Evolutionary conservation across 2,113 vertebrate species (phyloP), one percentile per base, ranked within the genome.

Genomic region (Lonchura striata): DNA sequence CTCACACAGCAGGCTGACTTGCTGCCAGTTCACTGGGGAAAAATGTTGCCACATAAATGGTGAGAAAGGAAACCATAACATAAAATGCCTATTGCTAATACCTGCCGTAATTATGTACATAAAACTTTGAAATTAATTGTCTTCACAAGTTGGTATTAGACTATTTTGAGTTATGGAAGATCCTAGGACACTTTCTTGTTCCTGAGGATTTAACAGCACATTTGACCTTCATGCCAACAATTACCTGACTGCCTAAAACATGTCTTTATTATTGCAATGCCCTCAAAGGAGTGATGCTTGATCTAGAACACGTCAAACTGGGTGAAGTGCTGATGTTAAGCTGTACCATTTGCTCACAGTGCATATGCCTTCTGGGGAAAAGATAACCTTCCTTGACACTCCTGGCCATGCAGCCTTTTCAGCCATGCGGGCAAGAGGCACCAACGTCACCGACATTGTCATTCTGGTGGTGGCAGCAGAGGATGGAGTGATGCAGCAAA

Each of bases 401-500:
- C 99, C 99, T 5, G 99, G 99, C 27, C 99, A 99, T 13, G 99
- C 99, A 17, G 99, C 99, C 35, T 99, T 99, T 69, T 99, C 99
- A 86, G 98, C 99, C 88, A 99, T 99, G 98, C 97, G 99, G 79
- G 99, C 98, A 2, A 98, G 99, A 28, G 99, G 99, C 22, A 98
- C 99, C 65, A 88, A 96, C 3, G 98, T 99, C 90, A 99, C 99
- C 0, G 99, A 99, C 97, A 99, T 99, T 1, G 91, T 99, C 42
- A 95, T 99, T 59, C 94, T 99, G 92, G 99, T 99, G 44, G 98
- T 99, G 61, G 99, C 99, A 1, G 99, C 99, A 8, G 99, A 99
- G 78, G 99, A 99, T 8, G 99, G 99, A 11, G 99, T 99, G n/a
- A 99, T 99, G 99, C 97, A 98, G 35, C 99, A 99, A 96, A 99